These are phyloP conservation scores for Tryphoninae sp. DNA, from an alignment of 2,888 invertebrate species.

Conservation along the genomic window DNA sequence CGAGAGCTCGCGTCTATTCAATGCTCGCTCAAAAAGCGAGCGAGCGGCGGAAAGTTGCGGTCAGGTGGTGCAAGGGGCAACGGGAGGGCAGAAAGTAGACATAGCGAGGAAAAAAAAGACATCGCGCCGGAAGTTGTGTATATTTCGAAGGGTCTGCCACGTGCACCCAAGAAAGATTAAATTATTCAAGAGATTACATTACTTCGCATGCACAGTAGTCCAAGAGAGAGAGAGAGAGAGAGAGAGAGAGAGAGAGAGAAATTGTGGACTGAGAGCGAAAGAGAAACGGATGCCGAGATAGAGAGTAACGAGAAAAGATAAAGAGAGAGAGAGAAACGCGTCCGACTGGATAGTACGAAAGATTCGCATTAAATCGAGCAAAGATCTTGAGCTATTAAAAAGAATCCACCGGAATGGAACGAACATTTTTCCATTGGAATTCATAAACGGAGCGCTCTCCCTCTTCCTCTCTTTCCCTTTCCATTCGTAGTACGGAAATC, in stretches of 20 bases:
- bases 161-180: slow-evolving; percentile 49
- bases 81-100: background rate
- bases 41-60: background rate
- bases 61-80: background rate
- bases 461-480: background rate
- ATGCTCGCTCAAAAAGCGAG: slow-evolving; percentile 1
- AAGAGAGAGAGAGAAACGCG: slow-evolving; percentile 27
- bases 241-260: slow-evolving; percentile 9
- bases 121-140: slow-evolving; percentile 37
- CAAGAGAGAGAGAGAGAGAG: background rate
- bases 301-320: background rate
- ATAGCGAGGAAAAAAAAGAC: background rate
- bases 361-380: slow-evolving; percentile 42
- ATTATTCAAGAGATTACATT: slow-evolving; percentile 62
- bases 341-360: slow-evolving; percentile 39
- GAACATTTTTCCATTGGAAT: slow-evolving; percentile 24
- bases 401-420: slow-evolving; percentile 27
- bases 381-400: slow-evolving; percentile 42
- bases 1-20: slow-evolving; percentile 17
- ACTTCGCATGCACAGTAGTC: slow-evolving; percentile 50
- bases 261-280: slow-evolving; percentile 3
- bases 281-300: background rate
- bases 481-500: background rate
- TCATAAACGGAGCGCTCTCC: background rate
- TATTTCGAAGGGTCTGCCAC: slow-evolving; percentile 41